phyloP scores from a whole-genome alignment of 2,888 invertebrate species.

The Drosophila birchii region DNA sequence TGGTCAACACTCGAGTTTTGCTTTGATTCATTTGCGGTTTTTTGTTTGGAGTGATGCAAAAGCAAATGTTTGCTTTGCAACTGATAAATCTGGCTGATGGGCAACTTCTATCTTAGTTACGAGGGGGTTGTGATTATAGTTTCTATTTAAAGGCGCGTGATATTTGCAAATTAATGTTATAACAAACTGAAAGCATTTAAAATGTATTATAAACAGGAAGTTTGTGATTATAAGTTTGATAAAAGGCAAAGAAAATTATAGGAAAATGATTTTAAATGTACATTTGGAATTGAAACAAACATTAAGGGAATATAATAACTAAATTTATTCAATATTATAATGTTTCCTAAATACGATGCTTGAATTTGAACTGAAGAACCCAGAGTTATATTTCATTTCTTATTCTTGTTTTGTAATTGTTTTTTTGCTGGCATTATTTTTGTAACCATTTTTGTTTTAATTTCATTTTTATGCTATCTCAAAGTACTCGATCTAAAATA shows the following conservation, averaged over 20 bases:
- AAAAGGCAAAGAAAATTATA: neutral
- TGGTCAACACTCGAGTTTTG: slow-evolving; percentile 54
- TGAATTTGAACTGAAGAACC: neutral
- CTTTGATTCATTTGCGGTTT: slow-evolving; percentile 52
- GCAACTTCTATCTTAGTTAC: neutral
- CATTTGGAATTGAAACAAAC: neutral
- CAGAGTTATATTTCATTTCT: neutral
- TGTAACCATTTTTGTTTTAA: slow-evolving; percentile 8
- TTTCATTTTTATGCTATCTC: slow-evolving; percentile 22
- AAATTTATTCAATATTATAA: neutral
- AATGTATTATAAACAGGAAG: neutral
- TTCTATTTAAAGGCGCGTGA: neutral
- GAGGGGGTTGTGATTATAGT: neutral
- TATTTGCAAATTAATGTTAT: neutral
- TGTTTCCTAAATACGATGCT: neutral
- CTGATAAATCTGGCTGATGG: slow-evolving; percentile 18
- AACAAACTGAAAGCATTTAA: no score
- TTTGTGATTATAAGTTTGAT: neutral
- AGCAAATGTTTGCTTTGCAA: slow-evolving; percentile 17
- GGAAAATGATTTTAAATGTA: neutral
- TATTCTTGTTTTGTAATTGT: neutral
- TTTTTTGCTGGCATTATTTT: neutral
- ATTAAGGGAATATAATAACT: neutral
- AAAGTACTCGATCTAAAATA: slow-evolving; percentile 41
- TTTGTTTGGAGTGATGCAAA: slow-evolving; percentile 28